These are phyloP conservation scores for Tenualosa ilisha DNA, from an alignment of 2,797 vertebrate species.

Conservation along the genomic window DNA sequence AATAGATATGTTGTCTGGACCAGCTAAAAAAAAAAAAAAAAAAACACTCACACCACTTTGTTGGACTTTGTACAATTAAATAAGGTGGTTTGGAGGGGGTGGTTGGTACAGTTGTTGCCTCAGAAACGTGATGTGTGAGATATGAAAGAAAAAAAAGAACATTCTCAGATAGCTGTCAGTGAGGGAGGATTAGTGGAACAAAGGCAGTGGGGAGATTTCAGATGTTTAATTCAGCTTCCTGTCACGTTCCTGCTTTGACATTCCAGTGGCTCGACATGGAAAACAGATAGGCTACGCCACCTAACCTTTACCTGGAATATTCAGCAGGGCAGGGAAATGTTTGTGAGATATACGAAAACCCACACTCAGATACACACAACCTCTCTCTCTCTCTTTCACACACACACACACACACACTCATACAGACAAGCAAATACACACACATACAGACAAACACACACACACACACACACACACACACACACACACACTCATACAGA, in stretches of 20 bases:
- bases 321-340: not conserved
- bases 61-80: not conserved
- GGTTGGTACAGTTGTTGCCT: not conserved
- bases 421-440: not conserved
- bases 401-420: not conserved
- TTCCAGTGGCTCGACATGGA: not conserved
- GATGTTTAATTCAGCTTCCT: not conserved
- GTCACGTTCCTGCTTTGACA: not conserved
- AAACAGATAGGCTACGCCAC: not conserved
- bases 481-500: not conserved
- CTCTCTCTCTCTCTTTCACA: not conserved
- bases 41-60: too few relatives aligned
- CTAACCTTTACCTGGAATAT: not conserved
- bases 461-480: not conserved
- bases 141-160: not conserved
- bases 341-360: not conserved
- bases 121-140: not conserved
- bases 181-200: not conserved
- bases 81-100: not conserved
- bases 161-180: too few relatives aligned
- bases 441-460: not conserved
- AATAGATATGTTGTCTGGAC: too few relatives aligned
- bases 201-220: not conserved
- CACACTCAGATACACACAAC: not conserved
- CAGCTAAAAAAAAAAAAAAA: too few relatives aligned